Percentiles rank a stretch among this genome's conserved stretches.
Conservation (phyloP, 2,113 vertebrate species). For the Ptilonorhynchus violaceus region DNA sequence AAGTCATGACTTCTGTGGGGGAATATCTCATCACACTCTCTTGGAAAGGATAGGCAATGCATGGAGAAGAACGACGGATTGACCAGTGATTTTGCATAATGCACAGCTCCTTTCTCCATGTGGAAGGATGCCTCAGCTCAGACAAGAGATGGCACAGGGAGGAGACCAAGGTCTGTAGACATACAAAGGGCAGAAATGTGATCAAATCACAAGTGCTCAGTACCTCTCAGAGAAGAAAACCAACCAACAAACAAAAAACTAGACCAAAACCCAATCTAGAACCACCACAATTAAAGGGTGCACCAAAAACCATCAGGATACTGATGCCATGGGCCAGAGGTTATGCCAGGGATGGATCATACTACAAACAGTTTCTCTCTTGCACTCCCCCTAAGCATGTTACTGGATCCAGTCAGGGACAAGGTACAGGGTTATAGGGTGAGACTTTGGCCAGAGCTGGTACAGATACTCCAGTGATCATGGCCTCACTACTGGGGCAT, state of each 20-base stretch:
- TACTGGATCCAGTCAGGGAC: neutral
- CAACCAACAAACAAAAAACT: too few species aligned
- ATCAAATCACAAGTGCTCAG: neutral
- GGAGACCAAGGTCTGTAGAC: neutral
- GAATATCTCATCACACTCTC: neutral
- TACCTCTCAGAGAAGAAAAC: neutral
- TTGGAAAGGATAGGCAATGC: neutral
- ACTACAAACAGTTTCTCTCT: neutral
- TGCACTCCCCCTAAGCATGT: neutral
- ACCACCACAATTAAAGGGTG: neutral
- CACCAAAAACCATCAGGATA: neutral
- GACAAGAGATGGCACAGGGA: neutral
- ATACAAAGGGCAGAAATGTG: neutral
- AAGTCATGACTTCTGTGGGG: neutral
- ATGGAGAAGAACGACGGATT: neutral
- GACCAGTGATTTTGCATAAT: neutral
- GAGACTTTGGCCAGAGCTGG: neutral
- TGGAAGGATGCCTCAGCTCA: neutral
- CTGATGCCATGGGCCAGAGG: neutral
- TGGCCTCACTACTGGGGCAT: neutral
- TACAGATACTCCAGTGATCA: neutral
- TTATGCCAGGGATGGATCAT: neutral
- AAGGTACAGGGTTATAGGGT: neutral
- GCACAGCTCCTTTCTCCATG: neutral
- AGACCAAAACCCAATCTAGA: neutral